Percentiles rank a stretch among this genome's conserved stretches.
Conservation (phyloP, 1,140 invertebrate species). For the Tenebrio molitor region DNA sequence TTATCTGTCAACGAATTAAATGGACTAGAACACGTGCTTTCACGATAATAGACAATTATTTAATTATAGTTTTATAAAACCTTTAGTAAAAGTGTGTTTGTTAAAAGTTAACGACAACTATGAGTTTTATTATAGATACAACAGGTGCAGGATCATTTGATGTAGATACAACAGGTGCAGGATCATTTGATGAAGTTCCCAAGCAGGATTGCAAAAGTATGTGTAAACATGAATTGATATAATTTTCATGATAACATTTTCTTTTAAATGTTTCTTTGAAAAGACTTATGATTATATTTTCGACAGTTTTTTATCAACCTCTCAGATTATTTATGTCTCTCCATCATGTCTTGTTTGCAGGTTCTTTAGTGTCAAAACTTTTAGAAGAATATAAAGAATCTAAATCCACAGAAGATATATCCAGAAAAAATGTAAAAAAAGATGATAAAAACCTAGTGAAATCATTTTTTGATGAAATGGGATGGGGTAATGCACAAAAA, state of each 20-base stretch:
- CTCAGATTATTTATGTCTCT: too few species aligned
- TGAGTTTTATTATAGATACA: constrained; percentile 17
- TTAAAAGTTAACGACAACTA: too few species aligned
- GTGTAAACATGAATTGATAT: not conserved
- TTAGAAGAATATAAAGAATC: constrained; percentile 53
- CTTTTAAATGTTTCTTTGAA: too few species aligned
- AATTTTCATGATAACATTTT: not conserved
- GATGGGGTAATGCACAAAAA: constrained; percentile 28
- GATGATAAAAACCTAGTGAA: constrained; percentile 8
- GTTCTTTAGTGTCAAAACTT: constrained; percentile 47
- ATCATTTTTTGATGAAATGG: constrained; percentile 36
- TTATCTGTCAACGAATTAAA: too few species aligned
- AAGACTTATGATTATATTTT: too few species aligned
- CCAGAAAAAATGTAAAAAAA: constrained; percentile 45
- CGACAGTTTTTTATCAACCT: too few species aligned
- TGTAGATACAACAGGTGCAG: not conserved
- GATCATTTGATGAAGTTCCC: not conserved
- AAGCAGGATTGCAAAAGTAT: not conserved
- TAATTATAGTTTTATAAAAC: too few species aligned
- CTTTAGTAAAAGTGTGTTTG: too few species aligned
- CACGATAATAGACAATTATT: too few species aligned
- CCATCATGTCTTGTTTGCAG: not conserved
- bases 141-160: constrained; percentile 1
- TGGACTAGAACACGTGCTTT: too few species aligned
- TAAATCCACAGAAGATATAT: too few species aligned